phyloP scores from a whole-genome alignment of 2,797 vertebrate species.

The Fringilla coelebs region DNA sequence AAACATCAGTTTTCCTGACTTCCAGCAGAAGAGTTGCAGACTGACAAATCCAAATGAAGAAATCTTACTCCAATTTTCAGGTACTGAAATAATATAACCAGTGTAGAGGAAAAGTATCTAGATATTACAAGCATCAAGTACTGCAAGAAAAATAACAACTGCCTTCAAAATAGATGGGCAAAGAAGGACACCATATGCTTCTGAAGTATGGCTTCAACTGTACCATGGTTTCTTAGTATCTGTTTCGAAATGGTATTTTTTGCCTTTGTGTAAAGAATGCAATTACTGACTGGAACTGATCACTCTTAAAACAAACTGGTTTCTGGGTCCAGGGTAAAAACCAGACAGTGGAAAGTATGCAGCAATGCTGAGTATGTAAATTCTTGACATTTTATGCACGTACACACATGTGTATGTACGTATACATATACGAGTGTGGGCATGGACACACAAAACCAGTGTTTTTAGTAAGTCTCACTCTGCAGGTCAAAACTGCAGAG shows the following conservation, averaged over 20 bases:
- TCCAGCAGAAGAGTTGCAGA: not conserved
- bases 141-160: not conserved
- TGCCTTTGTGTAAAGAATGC: not conserved
- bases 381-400: not conserved
- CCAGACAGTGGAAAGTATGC: not conserved
- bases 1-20: not conserved
- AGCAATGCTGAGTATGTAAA: not conserved
- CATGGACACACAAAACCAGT: fast-evolving
- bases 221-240: not conserved
- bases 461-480: not conserved
- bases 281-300: not conserved
- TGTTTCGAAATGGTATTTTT: not conserved
- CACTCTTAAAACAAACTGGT: not conserved
- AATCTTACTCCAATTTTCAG: not conserved
- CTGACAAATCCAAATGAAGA: not conserved
- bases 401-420: fast-evolving
- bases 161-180: not conserved
- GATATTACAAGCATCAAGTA: not conserved
- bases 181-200: not conserved
- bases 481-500: not conserved
- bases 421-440: not conserved
- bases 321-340: not conserved
- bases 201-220: not conserved
- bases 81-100: not conserved
- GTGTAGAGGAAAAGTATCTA: not conserved